These are phyloP conservation scores for Thamnophis elegans DNA, from an alignment of 2,797 vertebrate genomes.

Conservation along the genomic window DNA sequence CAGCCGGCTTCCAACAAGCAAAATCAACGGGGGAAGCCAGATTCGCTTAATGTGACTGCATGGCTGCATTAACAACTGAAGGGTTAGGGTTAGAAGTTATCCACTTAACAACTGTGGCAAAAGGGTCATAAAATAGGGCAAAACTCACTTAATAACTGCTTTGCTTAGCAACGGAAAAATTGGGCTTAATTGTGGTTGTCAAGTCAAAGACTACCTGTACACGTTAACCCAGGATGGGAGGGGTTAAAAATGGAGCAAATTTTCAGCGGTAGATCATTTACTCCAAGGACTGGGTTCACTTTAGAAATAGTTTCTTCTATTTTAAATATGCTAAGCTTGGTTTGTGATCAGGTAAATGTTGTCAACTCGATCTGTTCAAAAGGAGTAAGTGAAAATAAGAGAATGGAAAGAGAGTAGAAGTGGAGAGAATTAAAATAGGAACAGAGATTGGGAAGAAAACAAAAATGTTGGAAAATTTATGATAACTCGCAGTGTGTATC, in stretches of 20 bases:
- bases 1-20: too few species aligned
- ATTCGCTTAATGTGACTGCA: too few species aligned
- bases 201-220: not conserved
- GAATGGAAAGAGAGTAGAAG: not conserved
- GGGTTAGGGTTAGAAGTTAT: too few species aligned
- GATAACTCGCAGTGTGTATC: not conserved
- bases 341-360: not conserved
- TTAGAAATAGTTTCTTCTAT: not conserved
- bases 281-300: not conserved
- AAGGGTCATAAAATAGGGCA: not conserved
- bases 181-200: not conserved
- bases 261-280: not conserved
- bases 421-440: not conserved
- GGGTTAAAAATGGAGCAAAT: not conserved
- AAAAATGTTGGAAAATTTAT: not conserved
- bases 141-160: not conserved
- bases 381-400: not conserved
- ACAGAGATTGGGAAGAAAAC: not conserved
- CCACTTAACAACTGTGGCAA: too few species aligned
- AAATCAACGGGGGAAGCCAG: too few species aligned
- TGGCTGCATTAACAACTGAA: too few species aligned
- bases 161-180: not conserved
- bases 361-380: not conserved
- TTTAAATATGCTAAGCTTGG: not conserved
- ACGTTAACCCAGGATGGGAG: not conserved